Evolutionary conservation across 2,888 invertebrate genomes (phyloP), one percentile per base, ranked within the genome.

Genomic region (Coenonympha arcania): DNA sequence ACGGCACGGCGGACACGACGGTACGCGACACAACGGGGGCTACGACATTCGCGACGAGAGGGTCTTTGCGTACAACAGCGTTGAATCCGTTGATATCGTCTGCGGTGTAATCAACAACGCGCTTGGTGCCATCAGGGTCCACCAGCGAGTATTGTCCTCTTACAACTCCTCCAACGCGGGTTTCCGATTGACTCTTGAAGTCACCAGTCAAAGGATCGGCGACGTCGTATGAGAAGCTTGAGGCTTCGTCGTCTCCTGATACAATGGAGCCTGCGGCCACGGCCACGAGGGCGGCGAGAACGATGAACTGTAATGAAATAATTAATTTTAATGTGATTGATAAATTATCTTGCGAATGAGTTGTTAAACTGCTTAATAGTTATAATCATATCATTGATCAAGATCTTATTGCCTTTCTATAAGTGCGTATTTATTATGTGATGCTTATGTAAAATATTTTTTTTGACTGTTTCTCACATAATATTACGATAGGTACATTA

Each of bases 141-240:
- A 81, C 69, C 11, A 89, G 77, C 19, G 88, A 88, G 79, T 89
- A 89, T 65, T 88, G 87, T 54, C 89, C 89, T 55, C 76, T 70
- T 36, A 89, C 88, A 49, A 71, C 67, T 59, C 88, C 88, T 28
- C 88, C 88, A 34, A 76, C 73, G 60, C 89, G 85, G 47, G 82
- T 79, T 73, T 89, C 89, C 5, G 76, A 73, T 67, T 89, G 89
- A 72, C 84, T 87, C 71, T 89, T 89, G 71, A 65, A 83, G 76
- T 89, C 89, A 9, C 89, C 89, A 51, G 89, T 89, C 69, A 82
- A 67, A 58, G 85, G 82, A 66, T 89, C 89, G 26, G 88, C 87
- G 26, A 89, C 87, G 57, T 87, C 87, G 70, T 89, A 89, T 1
- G 87, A 78, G 70, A 86, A 89, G 71, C 86, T 85, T 57, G 87